Evolutionary conservation across 2,797 vertebrate genomes (phyloP).

Genomic region (Lepus townsendii): DNA sequence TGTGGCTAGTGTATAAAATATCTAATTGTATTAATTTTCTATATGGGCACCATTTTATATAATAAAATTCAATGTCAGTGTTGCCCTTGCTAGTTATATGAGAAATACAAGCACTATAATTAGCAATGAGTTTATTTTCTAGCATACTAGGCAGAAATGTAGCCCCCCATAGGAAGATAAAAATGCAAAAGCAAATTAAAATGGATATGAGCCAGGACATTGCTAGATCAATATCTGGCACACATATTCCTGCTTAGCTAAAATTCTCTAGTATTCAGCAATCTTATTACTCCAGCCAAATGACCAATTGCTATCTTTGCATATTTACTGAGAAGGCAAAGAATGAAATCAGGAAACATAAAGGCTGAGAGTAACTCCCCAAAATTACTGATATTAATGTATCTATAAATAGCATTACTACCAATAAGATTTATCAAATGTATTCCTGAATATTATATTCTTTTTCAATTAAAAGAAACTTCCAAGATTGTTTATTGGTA

Average conservation of each 20-base stretch:
- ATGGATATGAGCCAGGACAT: slow-evolving; percentile 75
- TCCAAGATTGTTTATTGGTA: not conserved
- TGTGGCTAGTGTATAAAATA: slow-evolving; percentile 48
- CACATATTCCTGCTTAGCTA: slow-evolving; percentile 63
- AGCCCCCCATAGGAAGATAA: slow-evolving; percentile 74
- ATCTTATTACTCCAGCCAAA: slow-evolving; percentile 56
- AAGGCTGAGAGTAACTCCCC: not conserved
- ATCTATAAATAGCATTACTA: not conserved
- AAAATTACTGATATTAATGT: not conserved
- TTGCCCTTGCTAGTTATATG: slow-evolving; percentile 65
- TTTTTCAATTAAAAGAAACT: not conserved
- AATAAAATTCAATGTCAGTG: slow-evolving; percentile 67
- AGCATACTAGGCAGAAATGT: slow-evolving; percentile 75
- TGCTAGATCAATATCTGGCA: slow-evolving; percentile 79
- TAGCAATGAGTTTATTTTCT: slow-evolving; percentile 80
- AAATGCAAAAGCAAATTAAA: slow-evolving; percentile 85
- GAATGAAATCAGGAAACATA: slow-evolving; percentile 37
- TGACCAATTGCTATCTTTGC: slow-evolving; percentile 19
- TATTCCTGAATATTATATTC: not conserved
- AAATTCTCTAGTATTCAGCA: slow-evolving; percentile 65
- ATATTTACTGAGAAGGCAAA: slow-evolving; percentile 54
- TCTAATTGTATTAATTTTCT: slow-evolving; percentile 72
- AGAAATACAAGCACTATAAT: slow-evolving; percentile 78
- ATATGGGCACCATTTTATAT: slow-evolving; percentile 48
- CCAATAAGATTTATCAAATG: not conserved